Base-by-base conservation (phyloP, 2,888 invertebrate genomes). In the Megamerina dolium region DNA sequence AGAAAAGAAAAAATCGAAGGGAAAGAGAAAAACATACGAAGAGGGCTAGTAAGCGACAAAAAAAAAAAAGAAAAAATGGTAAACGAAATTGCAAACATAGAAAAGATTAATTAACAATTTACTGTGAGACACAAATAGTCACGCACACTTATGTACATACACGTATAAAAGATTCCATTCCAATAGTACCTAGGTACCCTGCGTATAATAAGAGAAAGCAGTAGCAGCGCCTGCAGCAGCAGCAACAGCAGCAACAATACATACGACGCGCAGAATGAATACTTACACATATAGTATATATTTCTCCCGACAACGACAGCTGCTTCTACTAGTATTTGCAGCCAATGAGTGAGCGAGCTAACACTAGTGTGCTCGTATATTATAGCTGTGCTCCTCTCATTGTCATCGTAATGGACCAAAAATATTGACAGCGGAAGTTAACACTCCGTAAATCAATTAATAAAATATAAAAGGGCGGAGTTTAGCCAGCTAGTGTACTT, bases 361-460 rank as follows among this genome's bases (percentile, higher is more conserved):
- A 37, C 50, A 41, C 44, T 53, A 53, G 47, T 42, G 43, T 16
- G 32, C n/a, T 41, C 41, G 31, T 38, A 27, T 16, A 37, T n/a
- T n/a, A n/a, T n/a, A n/a, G n/a, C n/a, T n/a, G n/a, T n/a, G n/a
- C 18, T 31, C 19, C 35, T 30, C 41, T 17, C 21, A 37, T 20
- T 32, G 18, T 37, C 31, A 29, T 10, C 42, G 41, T 29, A 16
- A 51, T 61, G 63, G 63, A 59, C 61, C 61, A 49, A 59, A 58
- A 57, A 56, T 61, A 63, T 61, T 58, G 64, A 63, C 62, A 64
- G 59, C 60, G 64, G 60, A 52, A 51, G 61, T 66, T 60, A 58
- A 59, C 60, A 64, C 65, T 58, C 60, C 57, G 55, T 60, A 61
- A 65, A 65, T 66, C 66, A 64, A 65, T 64, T 61, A 58, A 55